Evolutionary conservation across 1,140 invertebrate species (phyloP).

Genomic region (Ostrea denselamellosa): DNA sequence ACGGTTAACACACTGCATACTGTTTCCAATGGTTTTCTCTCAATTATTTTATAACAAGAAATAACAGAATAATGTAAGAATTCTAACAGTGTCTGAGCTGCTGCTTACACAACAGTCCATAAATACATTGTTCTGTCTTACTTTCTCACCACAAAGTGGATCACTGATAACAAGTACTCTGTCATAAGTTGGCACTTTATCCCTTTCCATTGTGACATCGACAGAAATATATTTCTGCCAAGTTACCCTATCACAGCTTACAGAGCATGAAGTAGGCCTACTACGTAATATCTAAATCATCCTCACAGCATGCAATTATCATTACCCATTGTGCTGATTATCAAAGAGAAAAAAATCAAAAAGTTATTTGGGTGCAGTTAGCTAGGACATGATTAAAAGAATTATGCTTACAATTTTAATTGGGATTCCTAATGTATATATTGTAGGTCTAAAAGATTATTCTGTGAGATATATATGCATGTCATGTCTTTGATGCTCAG

Average conservation of each 20-base stretch:
- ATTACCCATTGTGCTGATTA: background rate
- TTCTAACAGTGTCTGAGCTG: background rate
- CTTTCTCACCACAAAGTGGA: background rate
- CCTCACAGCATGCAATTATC: background rate
- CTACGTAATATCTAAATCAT: background rate
- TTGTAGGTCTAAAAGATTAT: too few species aligned
- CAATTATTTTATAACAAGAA: too few species aligned
- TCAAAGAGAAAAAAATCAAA: background rate
- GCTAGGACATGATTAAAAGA: background rate
- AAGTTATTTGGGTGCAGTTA: background rate
- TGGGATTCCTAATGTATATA: too few species aligned
- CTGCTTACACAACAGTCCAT: background rate
- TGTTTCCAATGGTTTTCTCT: too few species aligned
- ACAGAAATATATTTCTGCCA: background rate
- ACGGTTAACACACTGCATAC: too few species aligned
- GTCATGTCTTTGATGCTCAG: too few species aligned
- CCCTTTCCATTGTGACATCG: background rate
- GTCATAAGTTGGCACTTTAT: background rate
- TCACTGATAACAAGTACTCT: background rate
- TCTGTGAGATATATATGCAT: too few species aligned
- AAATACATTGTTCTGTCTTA: background rate
- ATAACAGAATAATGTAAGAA: too few species aligned
- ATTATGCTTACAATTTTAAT: background rate
- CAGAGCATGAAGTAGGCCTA: background rate
- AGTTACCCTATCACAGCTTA: background rate